These are phyloP conservation scores for Hystrix brachyura DNA, from an alignment of 2,113 vertebrate species.

Conservation along the genomic window DNA sequence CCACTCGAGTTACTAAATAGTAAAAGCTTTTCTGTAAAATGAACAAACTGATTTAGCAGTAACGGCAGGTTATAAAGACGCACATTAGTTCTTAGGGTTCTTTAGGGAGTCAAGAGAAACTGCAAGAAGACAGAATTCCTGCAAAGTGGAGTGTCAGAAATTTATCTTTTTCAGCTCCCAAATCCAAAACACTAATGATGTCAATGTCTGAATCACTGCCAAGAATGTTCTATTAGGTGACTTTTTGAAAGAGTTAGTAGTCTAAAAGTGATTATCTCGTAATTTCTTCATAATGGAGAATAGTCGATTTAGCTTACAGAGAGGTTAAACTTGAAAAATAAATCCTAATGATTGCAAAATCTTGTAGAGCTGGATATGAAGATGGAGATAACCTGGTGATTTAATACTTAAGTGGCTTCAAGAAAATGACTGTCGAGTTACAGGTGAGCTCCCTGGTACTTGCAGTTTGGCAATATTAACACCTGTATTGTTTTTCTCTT, in stretches of 20 bases:
- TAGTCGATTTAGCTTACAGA: neutral
- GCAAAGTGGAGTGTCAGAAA: conserved; percentile 53
- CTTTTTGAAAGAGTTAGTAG: neutral
- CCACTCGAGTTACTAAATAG: neutral
- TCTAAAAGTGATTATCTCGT: neutral
- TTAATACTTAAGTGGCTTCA: conserved; percentile 15
- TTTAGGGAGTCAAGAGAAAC: conserved; percentile 25
- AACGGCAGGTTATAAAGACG: neutral
- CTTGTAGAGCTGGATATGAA: neutral
- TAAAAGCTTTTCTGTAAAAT: conserved; percentile 27
- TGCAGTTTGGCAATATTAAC: neutral
- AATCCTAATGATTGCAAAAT: conserved; percentile 46
- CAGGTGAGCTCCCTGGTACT: neutral
- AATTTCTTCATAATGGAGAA: neutral
- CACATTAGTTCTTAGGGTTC: neutral
- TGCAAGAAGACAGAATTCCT: neutral
- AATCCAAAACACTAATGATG: neutral
- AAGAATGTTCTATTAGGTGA: neutral
- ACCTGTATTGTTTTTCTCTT: neutral
- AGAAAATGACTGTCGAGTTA: conserved; percentile 52
- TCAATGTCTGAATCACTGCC: conserved; percentile 35
- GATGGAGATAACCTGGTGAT: neutral
- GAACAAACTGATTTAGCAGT: conserved; percentile 23
- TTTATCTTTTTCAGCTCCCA: neutral
- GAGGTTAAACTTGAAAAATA: neutral